Percentiles rank a stretch among this genome's conserved stretches.
Conservation (phyloP, 2,113 vertebrate species). For the Colaptes auratus region DNA sequence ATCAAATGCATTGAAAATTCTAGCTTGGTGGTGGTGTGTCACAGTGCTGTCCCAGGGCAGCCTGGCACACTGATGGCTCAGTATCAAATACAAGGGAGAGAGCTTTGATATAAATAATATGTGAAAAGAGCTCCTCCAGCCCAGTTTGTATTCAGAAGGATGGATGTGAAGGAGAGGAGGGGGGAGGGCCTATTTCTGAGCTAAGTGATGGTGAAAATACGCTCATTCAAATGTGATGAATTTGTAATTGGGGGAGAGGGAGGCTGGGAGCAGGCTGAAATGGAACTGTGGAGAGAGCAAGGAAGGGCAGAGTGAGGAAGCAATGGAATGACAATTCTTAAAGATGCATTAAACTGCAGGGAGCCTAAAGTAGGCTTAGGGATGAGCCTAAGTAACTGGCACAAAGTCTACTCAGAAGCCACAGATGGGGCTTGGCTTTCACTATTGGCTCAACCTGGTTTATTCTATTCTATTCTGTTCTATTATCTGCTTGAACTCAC, state of each 20-base stretch:
- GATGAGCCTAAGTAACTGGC: constrained; percentile 58
- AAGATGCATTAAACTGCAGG: constrained; percentile 56
- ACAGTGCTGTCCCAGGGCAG: not conserved
- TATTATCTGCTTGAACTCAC: constrained; percentile 23
- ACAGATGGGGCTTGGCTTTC: constrained; percentile 54
- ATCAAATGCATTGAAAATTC: not conserved
- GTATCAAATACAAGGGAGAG: not conserved
- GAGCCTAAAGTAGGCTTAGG: constrained; percentile 65
- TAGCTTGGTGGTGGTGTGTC: not conserved
- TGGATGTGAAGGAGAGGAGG: not conserved
- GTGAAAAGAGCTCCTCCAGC: not conserved
- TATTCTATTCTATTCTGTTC: too few species aligned
- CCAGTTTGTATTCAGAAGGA: not conserved
- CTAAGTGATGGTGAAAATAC: not conserved
- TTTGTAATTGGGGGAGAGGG: not conserved
- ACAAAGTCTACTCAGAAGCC: constrained; percentile 52
- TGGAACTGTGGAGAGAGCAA: not conserved
- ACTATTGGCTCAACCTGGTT: too few species aligned
- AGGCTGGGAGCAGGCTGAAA: not conserved
- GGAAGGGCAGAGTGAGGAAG: not conserved
- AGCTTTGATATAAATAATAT: not conserved
- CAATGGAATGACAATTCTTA: constrained; percentile 32
- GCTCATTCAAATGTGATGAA: not conserved
- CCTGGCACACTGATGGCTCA: not conserved
- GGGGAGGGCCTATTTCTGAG: not conserved